phyloP scores from a whole-genome alignment of 2,797 vertebrate species.

The Allobates femoralis region DNA sequence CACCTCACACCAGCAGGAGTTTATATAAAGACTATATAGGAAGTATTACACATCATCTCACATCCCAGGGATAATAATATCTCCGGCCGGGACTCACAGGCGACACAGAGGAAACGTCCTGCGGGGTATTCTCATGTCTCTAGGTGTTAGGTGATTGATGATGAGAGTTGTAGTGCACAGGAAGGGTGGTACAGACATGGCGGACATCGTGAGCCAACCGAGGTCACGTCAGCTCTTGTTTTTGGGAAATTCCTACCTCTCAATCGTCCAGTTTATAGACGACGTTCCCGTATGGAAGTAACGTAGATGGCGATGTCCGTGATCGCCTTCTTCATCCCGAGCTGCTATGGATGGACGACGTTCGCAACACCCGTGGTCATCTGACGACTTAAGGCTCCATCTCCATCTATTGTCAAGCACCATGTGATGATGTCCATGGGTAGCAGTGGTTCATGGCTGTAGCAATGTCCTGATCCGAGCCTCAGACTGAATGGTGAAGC shows the following conservation, averaged over 20 bases:
- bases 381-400: too few species aligned
- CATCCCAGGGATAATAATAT: constrained; percentile 13
- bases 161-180: background rate
- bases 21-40: background rate
- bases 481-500: too few species aligned
- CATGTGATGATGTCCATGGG: too few species aligned
- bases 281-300: too few species aligned
- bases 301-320: too few species aligned
- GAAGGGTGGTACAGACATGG: background rate
- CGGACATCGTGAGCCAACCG: too few species aligned
- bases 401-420: too few species aligned
- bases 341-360: too few species aligned
- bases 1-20: background rate
- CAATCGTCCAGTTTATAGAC: background rate
- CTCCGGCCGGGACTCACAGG: background rate
- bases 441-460: too few species aligned
- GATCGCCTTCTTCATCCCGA: too few species aligned
- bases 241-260: background rate
- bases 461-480: too few species aligned
- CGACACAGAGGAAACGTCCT: background rate
- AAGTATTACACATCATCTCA: background rate
- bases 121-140: background rate
- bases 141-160: background rate
- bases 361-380: too few species aligned
- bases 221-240: background rate